Evolutionary conservation across 2,888 invertebrate species (phyloP), one percentile per base, ranked within the genome.

Genomic region (Sarcophaga carnaria): DNA sequence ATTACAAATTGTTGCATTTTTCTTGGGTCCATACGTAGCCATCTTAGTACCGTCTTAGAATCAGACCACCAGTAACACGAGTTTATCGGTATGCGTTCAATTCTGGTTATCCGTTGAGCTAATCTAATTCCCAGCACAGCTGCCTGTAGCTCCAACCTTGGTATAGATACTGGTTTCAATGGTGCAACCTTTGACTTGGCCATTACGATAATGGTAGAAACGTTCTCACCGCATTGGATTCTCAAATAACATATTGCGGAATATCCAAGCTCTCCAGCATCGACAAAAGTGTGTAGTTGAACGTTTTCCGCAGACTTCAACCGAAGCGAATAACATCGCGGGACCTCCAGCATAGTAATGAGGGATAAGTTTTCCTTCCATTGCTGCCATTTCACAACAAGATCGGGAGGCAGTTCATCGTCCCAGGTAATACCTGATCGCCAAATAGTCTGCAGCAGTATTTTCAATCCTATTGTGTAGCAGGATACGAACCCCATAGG

Each of bases 91-190:
- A 85, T 67, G 11, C 80, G 71, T 17, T 49, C 25, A 12, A 27
- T 60, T 2, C 66, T 54, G 3, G 3, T 17, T 22, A 84, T n/a
- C 37, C 63, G 59, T 3, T 60, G 17, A 2, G 80, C 69, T 60
- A 80, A 25, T 37, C 85, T 71, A 1, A 77, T 37, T 3, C 85
- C 82, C 3, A 71, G 3, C 10, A 86, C 71, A 4, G 82, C 82
- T 20, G 81, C 79, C 22, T 82, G 82, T 27, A 86, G n/a, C 25
- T 82, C 66, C n/a, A 86, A 49, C 22, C 81, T 85, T 2, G 80
- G 85, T 12, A 85, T 85, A 17, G 71, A 78, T 60, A 45, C 4
- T 2, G 72, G 66, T 25, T 69, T 77, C 3, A 59, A 63, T 8
- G 59, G 80, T n/a, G 84, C 62, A 10, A 84, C 77, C 20, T 71